A percentile compares a stretch with the other conserved stretches of the same genome.
Conservation (phyloP, 2,797 vertebrate genomes). For the Clarias platycephalus region DNA sequence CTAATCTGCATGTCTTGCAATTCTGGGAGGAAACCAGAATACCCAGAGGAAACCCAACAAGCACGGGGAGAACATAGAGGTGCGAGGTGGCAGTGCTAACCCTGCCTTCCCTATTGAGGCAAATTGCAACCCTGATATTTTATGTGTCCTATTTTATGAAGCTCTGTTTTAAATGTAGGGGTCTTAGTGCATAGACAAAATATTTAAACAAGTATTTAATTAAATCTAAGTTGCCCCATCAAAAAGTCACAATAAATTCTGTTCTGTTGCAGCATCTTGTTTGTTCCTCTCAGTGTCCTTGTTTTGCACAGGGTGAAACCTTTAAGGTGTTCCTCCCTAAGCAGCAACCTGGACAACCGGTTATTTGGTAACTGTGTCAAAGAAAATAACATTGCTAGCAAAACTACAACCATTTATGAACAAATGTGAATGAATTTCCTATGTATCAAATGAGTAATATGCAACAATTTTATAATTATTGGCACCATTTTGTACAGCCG, state of each 20-base stretch:
- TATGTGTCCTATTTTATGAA: background rate
- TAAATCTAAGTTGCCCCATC: background rate
- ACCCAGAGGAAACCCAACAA: too few relatives aligned
- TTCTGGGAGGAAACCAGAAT: too few relatives aligned
- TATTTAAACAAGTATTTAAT: background rate
- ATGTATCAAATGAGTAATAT: background rate
- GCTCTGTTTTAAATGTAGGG: background rate
- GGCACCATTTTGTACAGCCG: background rate
- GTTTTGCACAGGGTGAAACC: background rate
- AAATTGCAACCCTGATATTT: too few relatives aligned
- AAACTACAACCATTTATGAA: background rate
- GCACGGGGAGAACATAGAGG: too few relatives aligned
- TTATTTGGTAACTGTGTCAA: constrained; percentile 6
- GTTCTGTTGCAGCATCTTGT: background rate
- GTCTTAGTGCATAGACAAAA: background rate
- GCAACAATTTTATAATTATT: background rate
- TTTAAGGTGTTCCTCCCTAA: background rate
- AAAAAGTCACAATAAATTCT: background rate
- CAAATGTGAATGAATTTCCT: background rate
- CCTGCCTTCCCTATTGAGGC: too few relatives aligned
- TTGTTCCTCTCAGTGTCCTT: background rate
- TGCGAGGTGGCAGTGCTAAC: too few relatives aligned
- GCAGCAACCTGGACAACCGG: constrained; percentile 19
- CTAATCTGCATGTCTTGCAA: too few relatives aligned
- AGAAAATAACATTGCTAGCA: background rate